Percentiles rank a stretch among this genome's conserved stretches.
Evolutionary conservation across 2,888 invertebrate species (phyloP).

Genomic region (Lithophane leautieri): DNA sequence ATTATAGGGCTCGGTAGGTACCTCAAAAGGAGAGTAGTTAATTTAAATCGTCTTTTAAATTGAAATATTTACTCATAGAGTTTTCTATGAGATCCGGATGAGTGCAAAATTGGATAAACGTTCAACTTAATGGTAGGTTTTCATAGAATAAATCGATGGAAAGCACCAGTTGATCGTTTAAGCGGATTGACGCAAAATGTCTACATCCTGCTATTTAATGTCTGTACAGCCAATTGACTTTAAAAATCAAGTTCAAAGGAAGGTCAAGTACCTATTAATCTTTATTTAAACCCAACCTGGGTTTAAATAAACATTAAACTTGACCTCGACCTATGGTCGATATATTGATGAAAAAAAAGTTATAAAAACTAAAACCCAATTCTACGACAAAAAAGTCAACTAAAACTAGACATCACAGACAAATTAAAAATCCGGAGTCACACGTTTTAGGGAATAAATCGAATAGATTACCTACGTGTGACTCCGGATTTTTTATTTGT

Average conservation of each 20-base stretch:
- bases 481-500: no score
- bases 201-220: slow-evolving; percentile 4
- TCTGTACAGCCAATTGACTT: slow-evolving; percentile 1
- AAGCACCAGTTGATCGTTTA: background rate
- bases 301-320: no score
- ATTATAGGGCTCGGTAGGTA: background rate
- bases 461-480: no score
- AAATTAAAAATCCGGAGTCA: no score
- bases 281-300: background rate
- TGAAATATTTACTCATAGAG: slow-evolving; percentile 22
- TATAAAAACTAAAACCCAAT: no score
- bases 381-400: no score
- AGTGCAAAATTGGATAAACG: slow-evolving; percentile 41
- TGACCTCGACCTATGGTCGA: background rate
- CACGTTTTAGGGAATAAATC: no score
- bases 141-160: slow-evolving; percentile 27
- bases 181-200: slow-evolving; percentile 15
- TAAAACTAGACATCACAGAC: no score
- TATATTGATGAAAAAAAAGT: background rate
- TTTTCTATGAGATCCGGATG: slow-evolving; percentile 15
- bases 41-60: slow-evolving; percentile 23
- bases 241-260: background rate
- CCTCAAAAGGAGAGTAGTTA: background rate
- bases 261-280: slow-evolving; percentile 5
- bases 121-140: background rate